Evolutionary conservation across 2,888 invertebrate species (phyloP), one percentile per base, ranked within the genome.

Genomic region (Odontocerum albicorne): DNA sequence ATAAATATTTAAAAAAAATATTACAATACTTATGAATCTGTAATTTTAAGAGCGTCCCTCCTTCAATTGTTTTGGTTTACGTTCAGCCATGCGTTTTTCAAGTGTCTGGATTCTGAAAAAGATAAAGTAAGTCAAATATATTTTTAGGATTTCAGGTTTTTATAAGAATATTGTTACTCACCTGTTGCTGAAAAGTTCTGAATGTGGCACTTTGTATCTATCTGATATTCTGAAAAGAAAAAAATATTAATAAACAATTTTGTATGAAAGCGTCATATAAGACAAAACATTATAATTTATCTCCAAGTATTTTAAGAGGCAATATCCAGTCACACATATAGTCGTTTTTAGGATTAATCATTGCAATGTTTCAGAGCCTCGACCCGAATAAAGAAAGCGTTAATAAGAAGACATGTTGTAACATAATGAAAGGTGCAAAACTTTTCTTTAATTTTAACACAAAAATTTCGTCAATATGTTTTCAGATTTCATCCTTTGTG

Each of bases 191-290:
- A 62, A 60, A 10, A 53, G 13, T 43, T 58, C 39, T 2, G 60
- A 60, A 39, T 62, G 57, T 2, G 60, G 58, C 2, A 60, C 58
- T 35, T 62, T 57, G 35, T 62, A 62, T 13, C 60, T 45, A 8
- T 62, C 58, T 3, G 60, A 57, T 19, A 62, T 60, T 33, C 62
- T 62, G 55, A 36, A 43, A 59, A 17, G 17, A 51, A 43, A 42
- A 7, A 8, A 13, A 8, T 10, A 35, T 8, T 15, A 27, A 10
- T 27, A 4, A 16, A 12, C 12, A 39, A 39, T 6, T 15, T 6
- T 39, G 7, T 8, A 10, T 35, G 4, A 10, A 10, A 35, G n/a
- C n/a, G 10, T 35, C 7, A 35, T 35, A 10, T 10, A 1, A 22
- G 21, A 12, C 13, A 3, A 43, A 10, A 12, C 12, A 16, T 45